These are phyloP conservation scores for Ploceus nigricollis DNA, from an alignment of 2,113 vertebrate genomes.

Conservation along the genomic window DNA sequence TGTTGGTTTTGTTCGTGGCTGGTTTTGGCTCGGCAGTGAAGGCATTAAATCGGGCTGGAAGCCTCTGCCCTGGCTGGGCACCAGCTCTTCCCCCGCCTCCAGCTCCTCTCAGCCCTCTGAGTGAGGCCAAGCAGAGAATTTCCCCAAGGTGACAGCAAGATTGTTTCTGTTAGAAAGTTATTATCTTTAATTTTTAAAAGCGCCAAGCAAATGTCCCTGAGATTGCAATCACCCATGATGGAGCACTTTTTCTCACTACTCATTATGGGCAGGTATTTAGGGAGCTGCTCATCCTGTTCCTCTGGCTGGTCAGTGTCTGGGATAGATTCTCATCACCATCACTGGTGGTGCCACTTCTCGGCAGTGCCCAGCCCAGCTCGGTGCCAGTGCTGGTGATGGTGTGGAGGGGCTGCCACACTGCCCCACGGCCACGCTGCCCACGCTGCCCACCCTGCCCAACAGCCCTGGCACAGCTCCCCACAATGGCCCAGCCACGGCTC, in stretches of 20 bases:
- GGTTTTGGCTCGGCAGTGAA: neutral
- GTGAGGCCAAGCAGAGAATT: slow-evolving; percentile 47
- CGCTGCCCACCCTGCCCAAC: rapidly evolving
- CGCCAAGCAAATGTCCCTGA: slow-evolving; percentile 55
- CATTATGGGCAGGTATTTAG: slow-evolving; percentile 34
- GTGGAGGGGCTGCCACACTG: neutral
- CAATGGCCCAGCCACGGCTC: rapidly evolving
- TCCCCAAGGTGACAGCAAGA: slow-evolving; percentile 62
- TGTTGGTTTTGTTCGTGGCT: neutral
- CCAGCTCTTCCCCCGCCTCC: neutral
- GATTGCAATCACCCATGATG: slow-evolving; percentile 55
- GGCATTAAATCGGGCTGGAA: neutral
- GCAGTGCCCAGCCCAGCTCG: rapidly evolving
- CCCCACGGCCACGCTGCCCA: rapidly evolving
- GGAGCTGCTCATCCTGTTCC: slow-evolving; percentile 50
- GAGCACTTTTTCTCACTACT: slow-evolving; percentile 34
- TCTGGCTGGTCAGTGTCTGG: slow-evolving; percentile 17
- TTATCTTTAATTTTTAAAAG: slow-evolving; percentile 62
- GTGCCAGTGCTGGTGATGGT: neutral
- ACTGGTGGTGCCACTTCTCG: neutral
- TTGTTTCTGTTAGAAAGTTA: slow-evolving; percentile 61
- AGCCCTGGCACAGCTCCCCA: rapidly evolving
- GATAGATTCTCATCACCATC: neutral
- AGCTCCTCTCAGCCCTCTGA: slow-evolving; percentile 3
- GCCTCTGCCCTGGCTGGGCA: neutral